Base-by-base conservation (phyloP, 2,888 invertebrate genomes). In the Nemapogon koenigi region DNA sequence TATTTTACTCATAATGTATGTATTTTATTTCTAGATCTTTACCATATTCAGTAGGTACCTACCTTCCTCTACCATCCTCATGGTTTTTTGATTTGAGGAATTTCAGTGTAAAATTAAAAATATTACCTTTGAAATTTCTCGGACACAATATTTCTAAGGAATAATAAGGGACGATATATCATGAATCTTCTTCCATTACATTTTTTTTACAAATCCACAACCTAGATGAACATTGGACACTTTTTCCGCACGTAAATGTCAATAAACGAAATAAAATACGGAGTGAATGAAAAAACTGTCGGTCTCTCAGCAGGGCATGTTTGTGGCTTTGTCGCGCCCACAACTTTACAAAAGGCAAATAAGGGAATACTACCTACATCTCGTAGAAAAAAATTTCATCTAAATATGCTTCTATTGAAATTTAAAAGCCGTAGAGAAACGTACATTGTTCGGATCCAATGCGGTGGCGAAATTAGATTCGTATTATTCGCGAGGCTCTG, bases 251-350 rank as follows among this genome's bases (percentile, higher is more conserved):
- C 54, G 57, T 49, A 53, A 60, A 53, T 56, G 56, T 66, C 64
- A 61, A 69, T 68, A 64, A 68, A 62, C 52, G 72, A 64, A 73
- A 73, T 73, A 70, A 76, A 76, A 76, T 75, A 69, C 72, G 63
- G 62, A 68, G 62, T 68, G 62, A 56, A 37, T 43, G 45, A 54
- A 64, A 76, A 67, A 60, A 47, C 53, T 53, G 55, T 64, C 62
- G 64, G 67, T 56, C 59, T 57, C 76, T 50, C 76, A 68, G 76
- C 75, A 60, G 71, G 75, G 65, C 55, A 65, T 70, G 71, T 72
- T 76, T 75, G 76, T 60, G 75, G 75, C 68, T 62, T 71, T 73
- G 75, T 76, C 78, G 75, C 72, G 73, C 78, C 78, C 73, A 75
- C 73, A 63, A 64, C 59, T 55, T 55, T 55, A 76, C 76, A 78